Percentiles rank a stretch among this genome's conserved stretches.
Conservation (phyloP, 2,113 vertebrate genomes). For the Asarcornis scutulata region DNA sequence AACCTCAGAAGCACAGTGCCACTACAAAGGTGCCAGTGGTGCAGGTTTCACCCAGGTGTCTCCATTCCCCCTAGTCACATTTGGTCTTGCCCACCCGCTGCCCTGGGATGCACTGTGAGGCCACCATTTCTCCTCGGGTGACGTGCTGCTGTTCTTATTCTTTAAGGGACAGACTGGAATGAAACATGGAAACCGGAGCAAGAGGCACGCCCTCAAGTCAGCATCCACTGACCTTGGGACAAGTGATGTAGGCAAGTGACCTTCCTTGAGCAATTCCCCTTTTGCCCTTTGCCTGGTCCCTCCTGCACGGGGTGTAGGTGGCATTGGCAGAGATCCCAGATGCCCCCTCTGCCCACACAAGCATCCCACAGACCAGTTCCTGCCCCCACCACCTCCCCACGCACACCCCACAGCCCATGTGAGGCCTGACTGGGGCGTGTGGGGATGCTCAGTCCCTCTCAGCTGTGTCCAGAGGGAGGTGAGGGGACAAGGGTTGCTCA, state of each 20-base stretch:
- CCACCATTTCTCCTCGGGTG: neutral
- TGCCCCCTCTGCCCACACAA: neutral
- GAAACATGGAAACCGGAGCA: constrained; percentile 92
- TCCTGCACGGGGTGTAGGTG: accelerated
- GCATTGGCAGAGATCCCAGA: neutral
- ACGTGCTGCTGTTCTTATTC: neutral
- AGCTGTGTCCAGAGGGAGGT: neutral
- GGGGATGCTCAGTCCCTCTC: neutral
- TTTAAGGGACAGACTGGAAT: constrained; percentile 86
- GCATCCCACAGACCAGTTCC: neutral
- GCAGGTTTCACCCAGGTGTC: neutral
- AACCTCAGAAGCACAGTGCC: neutral
- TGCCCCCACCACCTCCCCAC: neutral
- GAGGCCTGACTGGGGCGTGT: too few relatives aligned
- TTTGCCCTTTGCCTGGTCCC: neutral
- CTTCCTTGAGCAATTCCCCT: neutral
- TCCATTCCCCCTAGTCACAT: too few relatives aligned
- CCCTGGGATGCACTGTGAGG: neutral
- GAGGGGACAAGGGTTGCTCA: neutral
- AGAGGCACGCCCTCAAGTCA: constrained; percentile 94
- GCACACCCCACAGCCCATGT: accelerated
- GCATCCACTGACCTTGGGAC: constrained; percentile 96
- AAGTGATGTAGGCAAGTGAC: constrained; percentile 90
- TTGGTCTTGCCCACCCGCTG: accelerated
- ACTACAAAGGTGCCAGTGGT: neutral